phyloP scores from a whole-genome alignment of 2,113 vertebrate species.

The Myiagra hebetior region DNA sequence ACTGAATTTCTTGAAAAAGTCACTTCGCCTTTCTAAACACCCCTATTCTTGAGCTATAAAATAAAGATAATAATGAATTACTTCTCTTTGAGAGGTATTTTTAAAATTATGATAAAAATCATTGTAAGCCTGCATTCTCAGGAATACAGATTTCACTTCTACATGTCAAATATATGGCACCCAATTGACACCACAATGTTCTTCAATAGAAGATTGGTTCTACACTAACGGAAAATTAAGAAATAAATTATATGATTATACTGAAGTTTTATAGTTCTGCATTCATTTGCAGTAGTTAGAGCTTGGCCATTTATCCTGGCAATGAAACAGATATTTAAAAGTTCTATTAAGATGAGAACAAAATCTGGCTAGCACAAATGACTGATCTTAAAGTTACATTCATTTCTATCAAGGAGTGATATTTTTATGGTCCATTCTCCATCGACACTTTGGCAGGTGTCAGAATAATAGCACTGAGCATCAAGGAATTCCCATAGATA shows the following conservation, averaged over 20 bases:
- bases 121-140: background rate
- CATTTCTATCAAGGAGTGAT: background rate
- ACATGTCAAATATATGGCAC: background rate
- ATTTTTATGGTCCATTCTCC: conserved; percentile 34
- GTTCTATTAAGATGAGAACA: conserved; percentile 1
- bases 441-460: conserved; percentile 40
- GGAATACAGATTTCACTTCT: background rate
- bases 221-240: background rate
- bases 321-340: conserved; percentile 31
- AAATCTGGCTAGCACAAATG: conserved; percentile 5
- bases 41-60: background rate
- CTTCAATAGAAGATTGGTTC: background rate
- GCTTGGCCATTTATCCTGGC: background rate
- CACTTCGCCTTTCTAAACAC: background rate
- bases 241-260: conserved; percentile 16
- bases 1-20: background rate
- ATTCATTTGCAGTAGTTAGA: conserved; percentile 12
- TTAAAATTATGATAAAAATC: background rate
- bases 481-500: conserved; percentile 1
- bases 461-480: background rate
- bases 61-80: background rate
- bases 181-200: background rate
- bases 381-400: background rate
- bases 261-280: conserved; percentile 1
- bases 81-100: background rate